Evolutionary conservation across 2,888 invertebrate species (phyloP).

Genomic region (Chironomus tentans): DNA sequence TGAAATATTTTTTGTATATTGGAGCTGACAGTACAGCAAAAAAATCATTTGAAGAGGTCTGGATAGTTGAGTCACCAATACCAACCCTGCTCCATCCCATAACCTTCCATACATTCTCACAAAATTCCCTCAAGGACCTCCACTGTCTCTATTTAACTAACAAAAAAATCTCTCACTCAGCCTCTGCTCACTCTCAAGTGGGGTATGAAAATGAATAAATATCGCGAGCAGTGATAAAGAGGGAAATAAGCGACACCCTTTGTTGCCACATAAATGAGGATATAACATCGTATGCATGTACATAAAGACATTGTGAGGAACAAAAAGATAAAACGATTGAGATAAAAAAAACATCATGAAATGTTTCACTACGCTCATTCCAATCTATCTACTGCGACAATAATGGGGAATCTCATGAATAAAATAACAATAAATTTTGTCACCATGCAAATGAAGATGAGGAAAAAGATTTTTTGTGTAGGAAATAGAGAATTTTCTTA

Average conservation of each 20-base stretch:
- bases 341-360: constrained; percentile 17
- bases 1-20: too few relatives aligned
- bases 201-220: background rate
- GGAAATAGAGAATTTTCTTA: background rate
- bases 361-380: background rate
- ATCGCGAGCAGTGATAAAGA: background rate
- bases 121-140: too few relatives aligned
- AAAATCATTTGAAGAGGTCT: too few relatives aligned
- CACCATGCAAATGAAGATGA: constrained; percentile 12
- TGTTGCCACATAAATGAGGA: background rate
- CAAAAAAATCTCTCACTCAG: too few relatives aligned
- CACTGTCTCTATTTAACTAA: background rate
- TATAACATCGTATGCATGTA: background rate
- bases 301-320: background rate
- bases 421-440: constrained; percentile 24
- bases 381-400: background rate
- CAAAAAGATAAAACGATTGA: constrained; percentile 18
- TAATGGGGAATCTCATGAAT: constrained; percentile 22
- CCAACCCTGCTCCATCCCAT: too few relatives aligned
- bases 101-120: too few relatives aligned
- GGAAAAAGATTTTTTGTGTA: background rate
- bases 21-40: too few relatives aligned
- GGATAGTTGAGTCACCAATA: too few relatives aligned
- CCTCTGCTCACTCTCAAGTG: too few relatives aligned
- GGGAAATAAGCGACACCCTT: background rate